Evolutionary conservation across 2,888 invertebrate genomes (phyloP).

Genomic region (Cyrtodaria siliqua): DNA sequence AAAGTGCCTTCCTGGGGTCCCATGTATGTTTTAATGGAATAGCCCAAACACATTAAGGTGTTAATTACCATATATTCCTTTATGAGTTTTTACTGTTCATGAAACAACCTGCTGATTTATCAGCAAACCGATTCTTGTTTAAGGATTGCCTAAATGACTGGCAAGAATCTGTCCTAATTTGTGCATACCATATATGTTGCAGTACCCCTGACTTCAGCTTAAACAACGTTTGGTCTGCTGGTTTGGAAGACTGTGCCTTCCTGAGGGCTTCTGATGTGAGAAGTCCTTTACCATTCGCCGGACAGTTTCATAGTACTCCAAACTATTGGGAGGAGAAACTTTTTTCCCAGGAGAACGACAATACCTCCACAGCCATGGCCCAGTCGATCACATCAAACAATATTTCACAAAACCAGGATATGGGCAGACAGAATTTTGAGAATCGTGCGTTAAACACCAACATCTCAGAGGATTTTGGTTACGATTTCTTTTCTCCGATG

Average conservation of each 20-base stretch:
- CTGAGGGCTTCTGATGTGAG: slow-evolving; percentile 48
- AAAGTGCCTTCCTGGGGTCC: no score
- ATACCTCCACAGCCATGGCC: background rate
- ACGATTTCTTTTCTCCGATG: slow-evolving; percentile 36
- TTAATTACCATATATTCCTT: no score
- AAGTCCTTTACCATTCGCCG: slow-evolving; percentile 56
- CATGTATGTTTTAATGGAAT: no score
- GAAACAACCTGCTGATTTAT: no score
- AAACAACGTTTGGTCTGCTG: slow-evolving; percentile 73
- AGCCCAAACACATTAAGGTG: no score
- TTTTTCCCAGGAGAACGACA: background rate
- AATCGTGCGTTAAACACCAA: background rate
- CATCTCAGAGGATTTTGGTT: no score
- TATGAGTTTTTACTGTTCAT: no score
- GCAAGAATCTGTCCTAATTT: no score
- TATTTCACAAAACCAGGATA: background rate
- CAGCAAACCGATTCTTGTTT: no score
- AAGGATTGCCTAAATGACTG: no score
- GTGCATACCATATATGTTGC: no score
- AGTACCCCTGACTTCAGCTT: slow-evolving; percentile 38
- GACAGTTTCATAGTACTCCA: slow-evolving; percentile 58
- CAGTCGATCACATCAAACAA: background rate
- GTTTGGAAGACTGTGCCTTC: slow-evolving; percentile 59
- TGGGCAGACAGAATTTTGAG: background rate
- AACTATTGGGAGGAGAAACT: slow-evolving; percentile 57